These are phyloP conservation scores for Mormoops blainvillei DNA, from an alignment of 2,113 vertebrate genomes.

Conservation along the genomic window DNA sequence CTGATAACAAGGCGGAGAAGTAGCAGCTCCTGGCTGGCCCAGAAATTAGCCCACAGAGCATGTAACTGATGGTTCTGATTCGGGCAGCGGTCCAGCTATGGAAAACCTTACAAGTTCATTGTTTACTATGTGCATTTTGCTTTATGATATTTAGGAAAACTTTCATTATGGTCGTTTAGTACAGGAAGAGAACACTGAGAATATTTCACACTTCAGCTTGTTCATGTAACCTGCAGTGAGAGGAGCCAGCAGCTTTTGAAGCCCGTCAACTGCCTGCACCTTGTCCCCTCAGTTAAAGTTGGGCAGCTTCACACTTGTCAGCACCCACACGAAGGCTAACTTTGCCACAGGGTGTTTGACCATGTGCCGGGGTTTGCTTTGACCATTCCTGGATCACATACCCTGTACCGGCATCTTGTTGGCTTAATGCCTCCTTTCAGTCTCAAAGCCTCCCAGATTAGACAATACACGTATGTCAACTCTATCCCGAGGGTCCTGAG, in stretches of 20 bases:
- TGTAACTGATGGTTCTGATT: not conserved
- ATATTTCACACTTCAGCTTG: not conserved
- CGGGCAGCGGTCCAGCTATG: not conserved
- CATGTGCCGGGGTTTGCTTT: not conserved
- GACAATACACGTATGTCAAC: not conserved
- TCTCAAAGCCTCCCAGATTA: not conserved
- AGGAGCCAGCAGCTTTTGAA: not conserved
- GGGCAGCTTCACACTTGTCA: not conserved
- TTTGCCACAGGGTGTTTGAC: too few species aligned
- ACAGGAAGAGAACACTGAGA: not conserved
- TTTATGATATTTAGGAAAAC: not conserved
- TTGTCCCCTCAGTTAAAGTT: not conserved
- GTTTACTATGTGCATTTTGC: not conserved
- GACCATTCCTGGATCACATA: too few species aligned
- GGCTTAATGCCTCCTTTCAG: not conserved
- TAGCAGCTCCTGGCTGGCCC: not conserved
- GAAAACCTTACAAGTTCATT: not conserved
- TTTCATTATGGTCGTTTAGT: not conserved
- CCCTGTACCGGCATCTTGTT: not conserved
- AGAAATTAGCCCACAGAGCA: not conserved
- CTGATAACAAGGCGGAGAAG: not conserved
- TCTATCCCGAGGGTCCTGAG: not conserved
- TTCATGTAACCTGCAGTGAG: not conserved
- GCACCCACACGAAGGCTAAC: not conserved
- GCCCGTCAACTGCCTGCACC: fast-evolving